Evolutionary conservation across 2,797 vertebrate species (phyloP).

Genomic region (Microctenopoma steveboyesi): DNA sequence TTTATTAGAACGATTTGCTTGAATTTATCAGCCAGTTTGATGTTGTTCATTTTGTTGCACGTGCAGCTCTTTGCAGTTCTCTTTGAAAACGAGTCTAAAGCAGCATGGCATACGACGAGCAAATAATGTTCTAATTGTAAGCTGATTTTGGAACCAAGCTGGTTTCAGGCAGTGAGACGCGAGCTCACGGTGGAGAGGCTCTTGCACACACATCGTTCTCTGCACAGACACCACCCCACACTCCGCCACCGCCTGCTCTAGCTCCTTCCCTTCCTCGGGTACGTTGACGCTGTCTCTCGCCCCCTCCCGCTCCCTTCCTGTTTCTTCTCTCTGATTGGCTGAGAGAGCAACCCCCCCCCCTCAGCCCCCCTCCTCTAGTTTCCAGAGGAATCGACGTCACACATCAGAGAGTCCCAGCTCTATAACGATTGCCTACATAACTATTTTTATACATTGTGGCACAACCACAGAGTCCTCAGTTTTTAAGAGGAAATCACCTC

Average conservation of each 20-base stretch:
- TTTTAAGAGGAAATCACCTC: constrained; percentile 56
- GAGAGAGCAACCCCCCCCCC: constrained; percentile 46
- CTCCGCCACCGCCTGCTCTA: constrained; percentile 38
- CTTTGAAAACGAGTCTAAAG: constrained; percentile 16
- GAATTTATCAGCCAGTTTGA: background rate
- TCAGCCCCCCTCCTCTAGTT: constrained; percentile 64
- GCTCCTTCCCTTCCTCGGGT: constrained; percentile 57
- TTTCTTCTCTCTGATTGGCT: constrained; percentile 75
- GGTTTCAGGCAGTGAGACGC: constrained; percentile 68
- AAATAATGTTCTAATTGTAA: constrained; percentile 73
- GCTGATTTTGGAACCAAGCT: constrained; percentile 70
- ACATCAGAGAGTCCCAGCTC: constrained; percentile 66
- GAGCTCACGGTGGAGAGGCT: constrained; percentile 66
- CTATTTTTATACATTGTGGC: constrained; percentile 47
- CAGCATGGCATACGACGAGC: constrained; percentile 13
- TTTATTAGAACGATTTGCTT: background rate
- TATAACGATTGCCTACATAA: constrained; percentile 50
- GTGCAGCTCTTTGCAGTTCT: constrained; percentile 13
- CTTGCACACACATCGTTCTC: constrained; percentile 46
- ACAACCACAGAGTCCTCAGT: constrained; percentile 24
- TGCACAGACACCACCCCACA: constrained; percentile 48
- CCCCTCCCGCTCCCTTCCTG: constrained; percentile 42
- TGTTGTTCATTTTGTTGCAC: constrained; percentile 8
- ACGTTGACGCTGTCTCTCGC: constrained; percentile 37
- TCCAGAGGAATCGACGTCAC: constrained; percentile 74